Percentiles rank a stretch among this genome's conserved stretches.
Evolutionary conservation across 2,797 vertebrate genomes (phyloP).

Genomic region (Threskiornis aethiopicus): DNA sequence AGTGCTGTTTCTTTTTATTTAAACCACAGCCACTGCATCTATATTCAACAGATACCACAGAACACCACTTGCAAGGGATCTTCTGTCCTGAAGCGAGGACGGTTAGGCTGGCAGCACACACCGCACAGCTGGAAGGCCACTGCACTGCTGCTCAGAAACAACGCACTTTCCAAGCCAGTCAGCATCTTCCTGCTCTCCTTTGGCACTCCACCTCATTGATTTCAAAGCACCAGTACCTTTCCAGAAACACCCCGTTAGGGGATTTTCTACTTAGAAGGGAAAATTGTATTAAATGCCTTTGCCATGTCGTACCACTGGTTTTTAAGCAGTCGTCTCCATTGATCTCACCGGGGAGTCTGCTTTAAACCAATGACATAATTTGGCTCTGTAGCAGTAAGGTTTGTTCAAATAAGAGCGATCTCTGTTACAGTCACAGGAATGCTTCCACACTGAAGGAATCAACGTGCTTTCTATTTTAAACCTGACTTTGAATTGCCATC

Average conservation of each 20-base stretch:
- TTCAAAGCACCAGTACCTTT: background rate
- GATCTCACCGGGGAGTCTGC: background rate
- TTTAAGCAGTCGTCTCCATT: background rate
- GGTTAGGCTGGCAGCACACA: background rate
- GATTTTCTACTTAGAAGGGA: background rate
- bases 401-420: background rate
- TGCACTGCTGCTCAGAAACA: background rate
- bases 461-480: slow-evolving; percentile 4
- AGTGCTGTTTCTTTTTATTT: background rate
- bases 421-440: background rate
- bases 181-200: background rate
- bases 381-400: background rate
- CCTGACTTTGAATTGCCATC: slow-evolving; percentile 23
- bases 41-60: background rate
- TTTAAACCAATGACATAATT: background rate
- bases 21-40: background rate
- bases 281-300: background rate
- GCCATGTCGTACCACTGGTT: rapidly evolving
- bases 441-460: background rate
- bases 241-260: background rate
- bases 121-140: background rate
- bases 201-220: background rate
- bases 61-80: background rate
- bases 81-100: background rate
- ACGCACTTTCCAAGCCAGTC: background rate